Evolutionary conservation across 2,797 vertebrate genomes (phyloP), one percentile per base, ranked within the genome.

Genomic region (Sebastes taczanowskii): DNA sequence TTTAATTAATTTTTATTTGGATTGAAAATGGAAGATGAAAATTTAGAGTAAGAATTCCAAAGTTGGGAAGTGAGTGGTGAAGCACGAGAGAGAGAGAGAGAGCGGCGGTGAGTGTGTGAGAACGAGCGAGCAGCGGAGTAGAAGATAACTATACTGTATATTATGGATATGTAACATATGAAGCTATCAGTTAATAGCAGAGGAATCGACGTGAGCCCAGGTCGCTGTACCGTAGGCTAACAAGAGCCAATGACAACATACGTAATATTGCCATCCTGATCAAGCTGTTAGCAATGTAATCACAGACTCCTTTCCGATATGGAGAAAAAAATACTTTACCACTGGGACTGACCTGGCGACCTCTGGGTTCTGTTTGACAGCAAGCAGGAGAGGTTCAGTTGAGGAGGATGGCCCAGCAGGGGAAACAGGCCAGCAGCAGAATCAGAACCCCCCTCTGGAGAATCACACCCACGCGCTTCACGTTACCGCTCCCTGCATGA

Each of bases 371-470:
- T 98, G 97, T 95, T 11, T 88, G 80, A 97, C 92, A 20, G 96
- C 93, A 27, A 97, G 94, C 7, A 99, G 92, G 20, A 99, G 93
- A 1, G 81, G 77, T 85, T 98, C 95, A 0, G 97, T 99, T 98
- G 89, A 99, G 90, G 82, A 99, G 97, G 56, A 99, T 2, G 0
- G 97, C 97, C 98, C 97, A 98, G 94, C 98, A 99, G 29, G 98
- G 97, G 78, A 97, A 97, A 90, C 97, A 99, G 90, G 95, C 96
- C 30, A 99, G 89, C 34, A 99, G 93, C 38, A 98, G 94, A 66
- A 98, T 97, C 77, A 99, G 94, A 42, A 94, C 14, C 3, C 95
- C 96, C 2, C 95, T 93, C 89, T 99, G 98, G n/a, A 99, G 95
- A 85, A 99, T 97, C 81, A 97, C 95, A 4, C 98, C 98, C 35